Percentiles rank a stretch among this genome's conserved stretches.
phyloP scores from a whole-genome alignment of 1,140 invertebrate genomes.

The Ceratitis capitata region DNA sequence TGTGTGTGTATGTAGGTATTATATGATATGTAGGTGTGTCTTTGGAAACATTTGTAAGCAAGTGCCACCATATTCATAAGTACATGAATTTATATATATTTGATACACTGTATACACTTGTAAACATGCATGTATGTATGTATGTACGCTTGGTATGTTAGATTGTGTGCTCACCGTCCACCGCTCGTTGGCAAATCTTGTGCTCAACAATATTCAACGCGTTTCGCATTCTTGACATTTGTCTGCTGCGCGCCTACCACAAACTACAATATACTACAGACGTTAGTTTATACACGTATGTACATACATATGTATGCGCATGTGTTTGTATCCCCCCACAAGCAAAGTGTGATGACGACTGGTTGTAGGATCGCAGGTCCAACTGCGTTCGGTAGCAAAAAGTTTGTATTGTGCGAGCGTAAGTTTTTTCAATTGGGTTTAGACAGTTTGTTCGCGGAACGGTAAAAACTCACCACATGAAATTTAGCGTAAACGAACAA shows the following conservation, averaged over 20 bases:
- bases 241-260: slow-evolving; percentile 21
- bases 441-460: too few species aligned
- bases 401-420: too few species aligned
- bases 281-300: too few species aligned
- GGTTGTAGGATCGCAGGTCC: neutral
- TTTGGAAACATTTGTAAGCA: neutral
- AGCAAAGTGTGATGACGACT: too few species aligned
- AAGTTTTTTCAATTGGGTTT: too few species aligned
- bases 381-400: too few species aligned
- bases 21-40: neutral
- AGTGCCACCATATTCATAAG: neutral
- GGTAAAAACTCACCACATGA: too few species aligned
- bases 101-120: neutral
- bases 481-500: too few species aligned
- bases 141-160: neutral
- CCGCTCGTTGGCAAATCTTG: slow-evolving; percentile 19
- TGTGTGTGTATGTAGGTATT: neutral
- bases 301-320: neutral
- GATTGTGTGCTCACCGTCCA: too few species aligned
- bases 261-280: neutral
- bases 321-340: neutral
- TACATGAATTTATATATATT: neutral
- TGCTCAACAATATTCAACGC: neutral
- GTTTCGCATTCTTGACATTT: slow-evolving; percentile 17
- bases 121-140: neutral